These are phyloP conservation scores for Leucoma salicis DNA, from an alignment of 2,888 invertebrate genomes.

Conservation along the genomic window DNA sequence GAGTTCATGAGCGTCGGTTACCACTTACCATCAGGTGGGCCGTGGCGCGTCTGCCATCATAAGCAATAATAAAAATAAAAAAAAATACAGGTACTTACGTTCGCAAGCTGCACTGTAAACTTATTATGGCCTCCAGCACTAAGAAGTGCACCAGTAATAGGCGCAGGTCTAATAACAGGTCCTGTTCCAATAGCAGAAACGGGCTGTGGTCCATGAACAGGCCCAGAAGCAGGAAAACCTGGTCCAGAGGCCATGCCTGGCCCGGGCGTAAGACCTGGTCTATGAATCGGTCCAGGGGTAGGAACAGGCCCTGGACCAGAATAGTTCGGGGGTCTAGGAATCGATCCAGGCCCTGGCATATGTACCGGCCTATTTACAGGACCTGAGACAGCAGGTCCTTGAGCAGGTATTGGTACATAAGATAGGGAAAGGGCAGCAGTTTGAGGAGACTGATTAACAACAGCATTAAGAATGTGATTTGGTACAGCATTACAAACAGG, in stretches of 20 bases:
- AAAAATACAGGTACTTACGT: conserved; percentile 45
- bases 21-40: too few relatives aligned
- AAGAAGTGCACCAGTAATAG: neutral
- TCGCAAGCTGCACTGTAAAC: conserved; percentile 38
- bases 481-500: neutral
- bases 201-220: neutral
- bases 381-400: neutral
- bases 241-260: neutral
- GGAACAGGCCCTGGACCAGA: neutral
- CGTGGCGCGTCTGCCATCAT: too few relatives aligned
- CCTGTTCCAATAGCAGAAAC: neutral
- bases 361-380: conserved; percentile 4
- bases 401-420: neutral
- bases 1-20: too few relatives aligned
- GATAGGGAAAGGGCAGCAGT: neutral
- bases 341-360: conserved; percentile 3
- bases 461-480: neutral
- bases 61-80: too few relatives aligned
- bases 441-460: neutral
- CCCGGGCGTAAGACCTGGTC: neutral
- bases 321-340: neutral
- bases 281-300: conserved; percentile 4
- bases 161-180: neutral
- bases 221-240: neutral
- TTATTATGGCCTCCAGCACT: conserved; percentile 11